Evolutionary conservation across 2,113 vertebrate genomes (phyloP).

Genomic region (Scytalopus superciliaris): DNA sequence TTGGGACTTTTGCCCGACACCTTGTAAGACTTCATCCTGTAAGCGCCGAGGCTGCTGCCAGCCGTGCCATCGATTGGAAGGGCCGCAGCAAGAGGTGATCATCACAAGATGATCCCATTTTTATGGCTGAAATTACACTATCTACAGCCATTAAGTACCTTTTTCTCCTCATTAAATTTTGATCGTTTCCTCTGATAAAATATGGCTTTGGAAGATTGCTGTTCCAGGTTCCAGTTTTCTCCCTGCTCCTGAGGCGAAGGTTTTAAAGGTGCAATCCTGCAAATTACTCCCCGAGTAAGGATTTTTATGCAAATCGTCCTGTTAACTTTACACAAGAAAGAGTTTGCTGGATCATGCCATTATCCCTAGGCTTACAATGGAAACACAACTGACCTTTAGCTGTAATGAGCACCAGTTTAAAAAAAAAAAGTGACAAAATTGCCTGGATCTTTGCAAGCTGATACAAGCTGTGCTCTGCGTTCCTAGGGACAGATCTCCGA

Average conservation of each 20-base stretch:
- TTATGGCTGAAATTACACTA: constrained; percentile 40
- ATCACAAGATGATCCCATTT: constrained; percentile 8
- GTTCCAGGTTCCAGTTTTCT: constrained; percentile 7
- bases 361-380: constrained; percentile 48
- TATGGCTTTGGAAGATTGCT: constrained; percentile 25
- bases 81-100: background rate
- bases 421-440: constrained; percentile 56
- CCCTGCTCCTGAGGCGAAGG: background rate
- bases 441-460: constrained; percentile 30
- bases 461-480: background rate
- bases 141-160: constrained; percentile 22
- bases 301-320: constrained; percentile 49
- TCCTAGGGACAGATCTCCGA: background rate
- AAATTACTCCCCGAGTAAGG: constrained; percentile 41
- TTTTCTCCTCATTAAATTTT: constrained; percentile 53
- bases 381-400: constrained; percentile 70
- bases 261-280: constrained; percentile 34
- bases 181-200: constrained; percentile 51
- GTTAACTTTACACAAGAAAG: constrained; percentile 58
- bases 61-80: background rate
- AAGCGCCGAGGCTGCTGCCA: background rate
- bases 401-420: constrained; percentile 43
- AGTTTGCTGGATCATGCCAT: constrained; percentile 45
- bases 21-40: background rate
- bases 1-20: accelerated